Evolutionary conservation across 2,888 invertebrate genomes (phyloP).

Genomic region (Calameuta filiformis): DNA sequence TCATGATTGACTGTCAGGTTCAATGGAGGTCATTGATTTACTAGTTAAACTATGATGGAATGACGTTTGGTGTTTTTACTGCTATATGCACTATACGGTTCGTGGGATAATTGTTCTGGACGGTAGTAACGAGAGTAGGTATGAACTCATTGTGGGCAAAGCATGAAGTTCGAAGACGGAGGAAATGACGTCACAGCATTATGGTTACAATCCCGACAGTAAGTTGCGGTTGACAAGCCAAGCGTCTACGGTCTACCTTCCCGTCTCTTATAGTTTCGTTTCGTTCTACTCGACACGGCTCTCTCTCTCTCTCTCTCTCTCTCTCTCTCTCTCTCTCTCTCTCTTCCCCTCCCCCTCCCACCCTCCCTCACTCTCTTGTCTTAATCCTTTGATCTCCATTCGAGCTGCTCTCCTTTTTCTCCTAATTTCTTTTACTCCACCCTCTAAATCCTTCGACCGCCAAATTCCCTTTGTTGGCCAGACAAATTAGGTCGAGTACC

Average conservation of each 20-base stretch:
- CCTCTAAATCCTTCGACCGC: conserved; percentile 8
- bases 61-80: background rate
- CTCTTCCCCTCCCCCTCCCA: conserved; percentile 12
- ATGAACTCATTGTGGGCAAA: background rate
- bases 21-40: background rate
- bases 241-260: conserved; percentile 42
- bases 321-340: conserved; percentile 2
- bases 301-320: conserved; percentile 21
- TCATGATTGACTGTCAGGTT: too few relatives aligned
- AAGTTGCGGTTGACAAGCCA: conserved; percentile 61
- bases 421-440: conserved; percentile 1
- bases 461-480: conserved; percentile 3
- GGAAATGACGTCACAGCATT: conserved; percentile 60
- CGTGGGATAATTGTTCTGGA: background rate
- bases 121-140: background rate
- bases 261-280: conserved; percentile 39
- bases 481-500: conserved; percentile 7
- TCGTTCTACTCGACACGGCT: conserved; percentile 14
- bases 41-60: background rate
- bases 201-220: conserved; percentile 50
- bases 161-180: conserved; percentile 28
- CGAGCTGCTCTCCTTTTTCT: background rate
- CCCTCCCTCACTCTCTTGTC: conserved; percentile 15
- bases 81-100: background rate
- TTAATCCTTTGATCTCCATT: background rate